A percentile compares a stretch with the other conserved stretches of the same genome.
Evolutionary conservation across 2,113 vertebrate genomes (phyloP).

Genomic region (Ptychochromis oligacanthus): DNA sequence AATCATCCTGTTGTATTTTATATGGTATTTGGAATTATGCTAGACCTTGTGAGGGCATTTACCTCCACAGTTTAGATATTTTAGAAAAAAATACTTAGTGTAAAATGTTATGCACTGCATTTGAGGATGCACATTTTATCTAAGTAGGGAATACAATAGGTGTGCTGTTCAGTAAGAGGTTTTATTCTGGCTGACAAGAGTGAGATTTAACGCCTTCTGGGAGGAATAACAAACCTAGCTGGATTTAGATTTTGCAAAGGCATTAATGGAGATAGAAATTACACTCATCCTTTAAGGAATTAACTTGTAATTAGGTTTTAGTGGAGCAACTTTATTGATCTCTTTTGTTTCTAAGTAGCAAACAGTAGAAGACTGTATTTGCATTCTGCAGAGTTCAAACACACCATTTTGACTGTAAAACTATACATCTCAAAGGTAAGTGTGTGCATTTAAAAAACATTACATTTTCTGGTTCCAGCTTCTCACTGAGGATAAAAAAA

Average conservation of each 20-base stretch:
- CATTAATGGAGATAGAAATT: conserved; percentile 30
- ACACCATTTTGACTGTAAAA: not conserved
- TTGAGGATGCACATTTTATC: not conserved
- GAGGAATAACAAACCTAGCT: conserved; percentile 12
- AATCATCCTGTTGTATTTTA: not conserved
- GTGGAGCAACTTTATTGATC: conserved; percentile 42
- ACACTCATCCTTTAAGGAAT: conserved; percentile 37
- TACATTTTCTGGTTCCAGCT: not conserved
- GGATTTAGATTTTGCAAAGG: conserved; percentile 31
- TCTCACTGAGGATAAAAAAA: not conserved
- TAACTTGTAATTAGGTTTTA: conserved; percentile 37
- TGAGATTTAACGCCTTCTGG: not conserved
- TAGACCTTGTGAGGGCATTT: not conserved
- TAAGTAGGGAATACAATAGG: not conserved
- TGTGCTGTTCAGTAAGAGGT: not conserved
- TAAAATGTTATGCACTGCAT: not conserved
- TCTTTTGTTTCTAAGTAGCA: not conserved
- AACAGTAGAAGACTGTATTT: conserved; percentile 11
- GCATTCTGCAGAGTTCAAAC: not conserved
- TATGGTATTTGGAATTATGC: not conserved
- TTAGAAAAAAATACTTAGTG: not conserved
- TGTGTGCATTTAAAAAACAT: not conserved
- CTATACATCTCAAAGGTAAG: not conserved
- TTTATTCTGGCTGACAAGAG: not conserved
- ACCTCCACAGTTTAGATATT: not conserved